A percentile compares a stretch with the other conserved stretches of the same genome.
Conservation (phyloP, 2,888 invertebrate genomes). For the Apoda limacodes region DNA sequence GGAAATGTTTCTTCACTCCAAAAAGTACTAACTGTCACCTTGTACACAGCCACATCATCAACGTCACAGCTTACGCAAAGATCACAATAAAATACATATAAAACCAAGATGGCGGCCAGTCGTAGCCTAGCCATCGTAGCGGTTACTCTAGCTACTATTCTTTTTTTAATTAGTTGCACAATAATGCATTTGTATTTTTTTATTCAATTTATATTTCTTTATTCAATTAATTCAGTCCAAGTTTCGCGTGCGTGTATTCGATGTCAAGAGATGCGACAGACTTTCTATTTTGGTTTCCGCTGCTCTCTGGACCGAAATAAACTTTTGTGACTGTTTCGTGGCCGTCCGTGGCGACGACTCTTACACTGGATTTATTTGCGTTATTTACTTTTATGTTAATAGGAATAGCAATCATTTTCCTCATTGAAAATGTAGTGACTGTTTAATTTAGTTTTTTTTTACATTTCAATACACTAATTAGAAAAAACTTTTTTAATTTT, state of each 20-base stretch:
- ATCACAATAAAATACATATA: slow-evolving; percentile 25
- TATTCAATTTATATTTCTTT: slow-evolving; percentile 22
- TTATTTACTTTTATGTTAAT: no score
- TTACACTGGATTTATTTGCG: no score
- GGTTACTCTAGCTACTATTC: slow-evolving; percentile 25
- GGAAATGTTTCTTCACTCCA: slow-evolving; percentile 92
- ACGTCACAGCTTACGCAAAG: slow-evolving; percentile 70
- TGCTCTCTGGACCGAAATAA: slow-evolving; percentile 55
- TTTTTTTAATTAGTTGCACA: slow-evolving; percentile 7
- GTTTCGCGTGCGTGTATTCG: slow-evolving; percentile 46
- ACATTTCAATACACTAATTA: no score
- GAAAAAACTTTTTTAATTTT: no score
- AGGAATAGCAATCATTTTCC: no score
- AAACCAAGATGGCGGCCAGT: slow-evolving; percentile 55
- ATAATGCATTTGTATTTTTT: background rate
- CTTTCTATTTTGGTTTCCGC: slow-evolving; percentile 62
- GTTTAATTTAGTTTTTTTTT: no score
- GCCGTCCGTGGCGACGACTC: no score
- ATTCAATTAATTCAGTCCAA: slow-evolving; percentile 20
- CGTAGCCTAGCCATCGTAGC: slow-evolving; percentile 31
- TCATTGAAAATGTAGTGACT: no score
- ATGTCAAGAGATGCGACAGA: slow-evolving; percentile 45
- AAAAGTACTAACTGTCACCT: slow-evolving; percentile 85
- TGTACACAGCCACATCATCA: slow-evolving; percentile 87
- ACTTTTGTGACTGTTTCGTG: no score